Percentiles rank a stretch among this genome's conserved stretches.
Evolutionary conservation across 37 sponge, comb jelly and placozoan species (phyloP).

Genomic region (Eunapius fragilis): DNA sequence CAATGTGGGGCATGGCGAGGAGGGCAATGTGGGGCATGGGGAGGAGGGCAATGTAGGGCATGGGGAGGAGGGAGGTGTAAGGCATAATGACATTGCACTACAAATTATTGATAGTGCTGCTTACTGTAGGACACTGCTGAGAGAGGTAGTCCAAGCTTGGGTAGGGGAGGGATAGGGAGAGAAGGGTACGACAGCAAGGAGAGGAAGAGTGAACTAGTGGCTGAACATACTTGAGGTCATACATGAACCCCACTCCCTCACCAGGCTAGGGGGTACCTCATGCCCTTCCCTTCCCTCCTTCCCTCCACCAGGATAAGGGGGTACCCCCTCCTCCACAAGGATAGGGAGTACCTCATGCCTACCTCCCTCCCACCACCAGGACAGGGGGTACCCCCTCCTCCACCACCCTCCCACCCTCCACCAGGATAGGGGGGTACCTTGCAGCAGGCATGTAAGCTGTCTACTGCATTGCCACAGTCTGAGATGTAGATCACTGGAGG

Average conservation of each 20-base stretch:
- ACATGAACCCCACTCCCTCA: no score
- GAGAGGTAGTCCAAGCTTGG: conserved; percentile 28
- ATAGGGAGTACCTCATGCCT: no score
- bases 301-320: no score
- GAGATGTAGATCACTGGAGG: conserved; percentile 66
- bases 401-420: no score
- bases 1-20: background rate
- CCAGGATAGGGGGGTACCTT: no score
- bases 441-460: conserved; percentile 33
- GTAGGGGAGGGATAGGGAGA: background rate
- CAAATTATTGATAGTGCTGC: background rate
- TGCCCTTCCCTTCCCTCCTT: no score
- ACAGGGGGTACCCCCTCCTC: no score
- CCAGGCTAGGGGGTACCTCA: no score
- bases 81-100: no score
- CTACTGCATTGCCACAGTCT: conserved; percentile 32
- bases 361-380: no score
- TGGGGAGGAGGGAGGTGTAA: background rate
- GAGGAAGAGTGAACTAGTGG: background rate
- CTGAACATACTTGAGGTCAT: no score
- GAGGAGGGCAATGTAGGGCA: conserved; percentile 14
- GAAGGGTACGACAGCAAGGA: background rate
- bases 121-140: conserved; percentile 23
- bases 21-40: conserved; percentile 15
- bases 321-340: no score